phyloP scores from a whole-genome alignment of 2,797 vertebrate genomes.

The Ambastaia sidthimunki region DNA sequence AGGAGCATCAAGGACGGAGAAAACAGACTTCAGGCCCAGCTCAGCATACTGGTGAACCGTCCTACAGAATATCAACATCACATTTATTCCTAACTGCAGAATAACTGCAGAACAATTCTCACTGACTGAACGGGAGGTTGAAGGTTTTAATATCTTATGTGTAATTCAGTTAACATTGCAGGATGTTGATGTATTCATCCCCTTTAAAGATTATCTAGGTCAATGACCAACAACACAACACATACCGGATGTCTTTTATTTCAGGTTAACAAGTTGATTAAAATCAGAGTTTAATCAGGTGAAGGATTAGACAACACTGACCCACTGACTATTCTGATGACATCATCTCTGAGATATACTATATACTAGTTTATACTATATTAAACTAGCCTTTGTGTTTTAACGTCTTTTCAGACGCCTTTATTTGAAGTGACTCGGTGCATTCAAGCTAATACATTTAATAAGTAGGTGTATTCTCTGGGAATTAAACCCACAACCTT shows the following conservation, averaged over 20 bases:
- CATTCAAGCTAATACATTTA: too few species aligned
- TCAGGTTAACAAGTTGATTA: too few species aligned
- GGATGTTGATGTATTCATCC: neutral
- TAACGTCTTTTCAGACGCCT: too few species aligned
- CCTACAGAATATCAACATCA: constrained; percentile 67
- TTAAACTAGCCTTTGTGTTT: too few species aligned
- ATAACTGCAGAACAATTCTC: neutral
- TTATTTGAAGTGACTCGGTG: too few species aligned
- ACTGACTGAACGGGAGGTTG: neutral
- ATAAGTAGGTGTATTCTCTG: too few species aligned
- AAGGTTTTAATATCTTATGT: neutral
- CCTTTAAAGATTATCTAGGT: neutral
- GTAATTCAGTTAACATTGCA: constrained; percentile 6
- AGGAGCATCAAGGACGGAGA: constrained; percentile 88
- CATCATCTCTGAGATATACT: neutral
- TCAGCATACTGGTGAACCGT: constrained; percentile 97
- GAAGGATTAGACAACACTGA: neutral
- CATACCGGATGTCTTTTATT: neutral
- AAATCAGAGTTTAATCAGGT: too few species aligned
- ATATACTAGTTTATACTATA: neutral
- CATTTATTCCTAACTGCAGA: neutral
- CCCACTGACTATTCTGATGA: neutral
- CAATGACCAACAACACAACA: neutral
- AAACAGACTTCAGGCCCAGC: constrained; percentile 91
- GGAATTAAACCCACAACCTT: too few species aligned